phyloP scores from a whole-genome alignment of 2,113 vertebrate genomes.

The Falco punctatus region DNA sequence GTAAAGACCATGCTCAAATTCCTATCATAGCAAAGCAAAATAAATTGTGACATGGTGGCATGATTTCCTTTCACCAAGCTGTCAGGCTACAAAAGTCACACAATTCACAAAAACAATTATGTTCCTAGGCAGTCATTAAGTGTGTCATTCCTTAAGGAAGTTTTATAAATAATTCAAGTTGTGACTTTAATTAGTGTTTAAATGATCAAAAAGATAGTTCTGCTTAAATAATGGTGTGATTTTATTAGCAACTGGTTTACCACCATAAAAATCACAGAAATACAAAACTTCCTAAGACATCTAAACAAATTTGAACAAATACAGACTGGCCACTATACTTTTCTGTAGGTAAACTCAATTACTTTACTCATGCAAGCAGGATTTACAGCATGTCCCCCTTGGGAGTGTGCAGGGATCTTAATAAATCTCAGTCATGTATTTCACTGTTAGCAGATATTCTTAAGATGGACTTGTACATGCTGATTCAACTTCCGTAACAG shows the following conservation, averaged over 20 bases:
- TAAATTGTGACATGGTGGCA: background rate
- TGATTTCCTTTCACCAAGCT: background rate
- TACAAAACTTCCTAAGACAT: background rate
- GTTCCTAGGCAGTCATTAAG: background rate
- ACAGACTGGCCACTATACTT: background rate
- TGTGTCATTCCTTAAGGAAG: background rate
- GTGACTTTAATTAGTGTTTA: background rate
- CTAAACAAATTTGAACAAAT: background rate
- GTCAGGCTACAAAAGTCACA: background rate
- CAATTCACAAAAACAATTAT: background rate
- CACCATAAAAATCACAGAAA: background rate
- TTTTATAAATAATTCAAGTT: constrained; percentile 20
- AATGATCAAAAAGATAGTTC: background rate
- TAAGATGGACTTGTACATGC: background rate
- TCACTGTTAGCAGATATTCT: background rate
- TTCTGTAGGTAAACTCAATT: background rate
- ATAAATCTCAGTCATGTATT: background rate
- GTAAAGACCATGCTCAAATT: background rate
- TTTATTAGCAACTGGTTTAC: background rate
- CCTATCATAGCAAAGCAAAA: background rate
- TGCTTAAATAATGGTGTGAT: background rate
- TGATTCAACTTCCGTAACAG: background rate
- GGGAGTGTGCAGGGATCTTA: background rate
- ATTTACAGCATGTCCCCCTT: background rate
- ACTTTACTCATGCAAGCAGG: background rate